Evolutionary conservation across 2,113 vertebrate species (phyloP).

Genomic region (Apistogramma diplotaenia): DNA sequence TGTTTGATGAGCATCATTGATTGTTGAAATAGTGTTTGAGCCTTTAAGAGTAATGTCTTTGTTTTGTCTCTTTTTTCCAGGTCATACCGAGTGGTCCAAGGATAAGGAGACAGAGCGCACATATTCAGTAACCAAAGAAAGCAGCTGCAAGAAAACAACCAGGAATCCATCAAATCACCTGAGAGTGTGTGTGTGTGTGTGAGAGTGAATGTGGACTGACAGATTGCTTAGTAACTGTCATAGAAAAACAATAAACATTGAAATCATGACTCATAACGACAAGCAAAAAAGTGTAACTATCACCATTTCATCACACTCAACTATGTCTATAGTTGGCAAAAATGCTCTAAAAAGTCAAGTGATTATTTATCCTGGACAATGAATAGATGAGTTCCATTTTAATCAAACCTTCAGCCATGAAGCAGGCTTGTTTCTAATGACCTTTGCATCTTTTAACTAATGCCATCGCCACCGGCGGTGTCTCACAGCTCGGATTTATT

Average conservation of each 20-base stretch:
- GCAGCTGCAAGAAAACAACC: constrained; percentile 8
- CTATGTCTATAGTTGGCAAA: constrained; percentile 1
- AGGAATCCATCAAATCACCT: not conserved
- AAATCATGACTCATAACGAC: constrained; percentile 16
- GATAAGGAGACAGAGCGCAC: not conserved
- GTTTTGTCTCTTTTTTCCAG: constrained; percentile 32
- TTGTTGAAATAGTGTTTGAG: not conserved
- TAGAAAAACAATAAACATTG: constrained; percentile 4
- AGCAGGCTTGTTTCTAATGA: constrained; percentile 5
- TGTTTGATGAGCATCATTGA: constrained; percentile 16
- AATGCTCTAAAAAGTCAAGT: constrained; percentile 18
- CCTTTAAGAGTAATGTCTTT: not conserved
- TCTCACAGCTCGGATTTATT: constrained; percentile 14
- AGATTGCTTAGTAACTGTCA: constrained; percentile 17
- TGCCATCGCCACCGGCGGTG: not conserved
- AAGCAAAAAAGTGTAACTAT: not conserved
- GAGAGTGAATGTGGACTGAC: constrained; percentile 4
- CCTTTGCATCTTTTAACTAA: constrained; percentile 21
- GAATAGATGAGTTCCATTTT: constrained; percentile 26
- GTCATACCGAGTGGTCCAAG: constrained; percentile 49
- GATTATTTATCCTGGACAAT: constrained; percentile 29
- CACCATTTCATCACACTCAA: not conserved
- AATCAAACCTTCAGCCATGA: constrained; percentile 11
- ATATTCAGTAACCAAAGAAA: not conserved
- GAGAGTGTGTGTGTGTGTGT: not conserved